These are phyloP conservation scores for Bergia puertoricense DNA, from an alignment of 92 coral and sea anemone species.

Conservation along the genomic window DNA sequence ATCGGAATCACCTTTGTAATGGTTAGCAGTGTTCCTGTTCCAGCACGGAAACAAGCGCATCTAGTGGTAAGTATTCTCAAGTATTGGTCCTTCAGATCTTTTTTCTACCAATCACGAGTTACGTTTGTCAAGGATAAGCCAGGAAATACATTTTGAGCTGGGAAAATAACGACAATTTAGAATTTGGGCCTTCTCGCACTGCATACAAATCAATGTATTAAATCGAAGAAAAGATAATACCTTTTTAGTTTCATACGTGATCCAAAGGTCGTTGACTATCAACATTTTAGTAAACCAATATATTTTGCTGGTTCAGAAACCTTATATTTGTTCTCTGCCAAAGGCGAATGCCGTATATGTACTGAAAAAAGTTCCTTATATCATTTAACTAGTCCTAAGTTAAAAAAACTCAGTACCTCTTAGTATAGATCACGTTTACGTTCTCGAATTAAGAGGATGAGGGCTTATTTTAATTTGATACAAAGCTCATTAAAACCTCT, in stretches of 20 bases:
- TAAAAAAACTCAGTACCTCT: not conserved
- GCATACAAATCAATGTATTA: not conserved
- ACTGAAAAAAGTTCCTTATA: not conserved
- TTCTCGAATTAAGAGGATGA: not conserved
- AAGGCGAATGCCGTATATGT: no score
- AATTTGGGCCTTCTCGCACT: not conserved
- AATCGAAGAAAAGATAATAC: not conserved
- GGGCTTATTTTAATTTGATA: not conserved
- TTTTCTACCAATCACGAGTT: not conserved
- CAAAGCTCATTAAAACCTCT: not conserved
- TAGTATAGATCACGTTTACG: not conserved
- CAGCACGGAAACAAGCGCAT: conserved; percentile 36
- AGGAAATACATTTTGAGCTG: not conserved
- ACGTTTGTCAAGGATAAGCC: not conserved
- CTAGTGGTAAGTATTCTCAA: conserved; percentile 21
- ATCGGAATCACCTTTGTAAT: not conserved
- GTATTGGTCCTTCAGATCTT: not conserved
- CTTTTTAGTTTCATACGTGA: not conserved
- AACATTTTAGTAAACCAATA: no score
- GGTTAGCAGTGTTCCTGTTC: conserved; percentile 7
- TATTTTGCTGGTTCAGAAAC: no score
- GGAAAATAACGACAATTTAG: not conserved
- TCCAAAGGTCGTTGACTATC: not conserved
- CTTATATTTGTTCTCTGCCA: no score
- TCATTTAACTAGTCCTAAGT: not conserved